These are phyloP conservation scores for Chaetops frenatus DNA, from an alignment of 2,113 vertebrate species.

Conservation along the genomic window DNA sequence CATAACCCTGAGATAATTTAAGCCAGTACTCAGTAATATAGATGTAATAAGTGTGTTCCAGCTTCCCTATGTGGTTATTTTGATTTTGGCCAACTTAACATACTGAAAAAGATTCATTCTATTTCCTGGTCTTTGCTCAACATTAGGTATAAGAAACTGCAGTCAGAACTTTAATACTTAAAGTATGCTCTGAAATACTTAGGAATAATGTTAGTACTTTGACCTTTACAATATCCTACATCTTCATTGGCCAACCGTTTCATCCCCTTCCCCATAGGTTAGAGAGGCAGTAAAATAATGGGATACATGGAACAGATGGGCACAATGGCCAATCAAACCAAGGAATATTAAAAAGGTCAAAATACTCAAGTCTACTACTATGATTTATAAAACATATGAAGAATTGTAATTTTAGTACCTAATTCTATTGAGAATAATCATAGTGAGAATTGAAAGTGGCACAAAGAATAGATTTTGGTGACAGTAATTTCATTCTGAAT, in stretches of 20 bases:
- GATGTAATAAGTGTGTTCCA: neutral
- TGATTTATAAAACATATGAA: conserved; percentile 63
- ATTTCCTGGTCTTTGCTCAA: neutral
- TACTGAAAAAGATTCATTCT: neutral
- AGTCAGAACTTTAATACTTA: conserved; percentile 18
- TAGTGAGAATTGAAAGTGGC: conserved; percentile 55
- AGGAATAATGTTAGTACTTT: conserved; percentile 59
- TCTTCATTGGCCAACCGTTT: conserved; percentile 22
- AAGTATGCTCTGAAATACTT: conserved; percentile 29
- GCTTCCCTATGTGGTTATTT: neutral
- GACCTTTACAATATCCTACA: conserved; percentile 40
- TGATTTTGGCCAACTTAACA: neutral
- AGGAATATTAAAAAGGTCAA: conserved; percentile 63
- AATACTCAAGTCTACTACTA: conserved; percentile 37
- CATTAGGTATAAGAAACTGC: neutral
- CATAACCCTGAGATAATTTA: neutral
- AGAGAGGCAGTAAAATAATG: conserved; percentile 10
- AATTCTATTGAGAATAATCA: conserved; percentile 46
- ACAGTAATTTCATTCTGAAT: conserved; percentile 48
- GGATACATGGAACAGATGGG: neutral
- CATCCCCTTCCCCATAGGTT: conserved; percentile 6
- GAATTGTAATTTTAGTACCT: conserved; percentile 44
- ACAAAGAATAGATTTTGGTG: conserved; percentile 48
- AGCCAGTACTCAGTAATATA: neutral
- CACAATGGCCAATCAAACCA: conserved; percentile 31